phyloP scores from a whole-genome alignment of 1,140 invertebrate species.

The Pseudomyrmex flavicornis region DNA sequence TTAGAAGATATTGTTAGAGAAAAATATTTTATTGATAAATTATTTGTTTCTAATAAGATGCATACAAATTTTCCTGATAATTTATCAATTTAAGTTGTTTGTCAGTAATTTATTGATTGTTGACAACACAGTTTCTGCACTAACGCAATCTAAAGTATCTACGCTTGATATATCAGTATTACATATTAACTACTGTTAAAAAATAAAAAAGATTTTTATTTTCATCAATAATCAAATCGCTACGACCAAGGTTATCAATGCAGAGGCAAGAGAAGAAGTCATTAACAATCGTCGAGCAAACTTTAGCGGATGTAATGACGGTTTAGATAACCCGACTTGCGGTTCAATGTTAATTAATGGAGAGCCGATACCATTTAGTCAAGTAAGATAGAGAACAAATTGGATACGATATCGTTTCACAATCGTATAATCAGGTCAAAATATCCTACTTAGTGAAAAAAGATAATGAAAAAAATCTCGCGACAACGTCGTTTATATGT shows the following conservation, averaged over 20 bases:
- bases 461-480: too few relatives aligned
- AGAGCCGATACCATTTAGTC: constrained; percentile 81
- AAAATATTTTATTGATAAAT: too few relatives aligned
- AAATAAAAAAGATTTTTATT: constrained; percentile 17
- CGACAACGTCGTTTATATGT: too few relatives aligned
- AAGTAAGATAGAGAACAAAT: constrained; percentile 67
- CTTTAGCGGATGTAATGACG: constrained; percentile 81
- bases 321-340: constrained; percentile 80
- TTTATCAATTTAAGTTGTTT: constrained; percentile 12
- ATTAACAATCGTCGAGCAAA: constrained; percentile 81
- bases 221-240: constrained; percentile 41
- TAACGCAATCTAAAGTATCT: constrained; percentile 24
- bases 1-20: too few relatives aligned
- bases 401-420: too few relatives aligned
- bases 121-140: constrained; percentile 27
- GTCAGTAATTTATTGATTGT: constrained; percentile 9
- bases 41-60: too few relatives aligned
- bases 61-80: neutral
- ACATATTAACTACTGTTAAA: neutral
- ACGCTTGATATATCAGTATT: constrained; percentile 5
- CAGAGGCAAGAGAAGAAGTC: constrained; percentile 82
- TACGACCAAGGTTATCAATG: constrained; percentile 80
- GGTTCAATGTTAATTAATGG: constrained; percentile 78
- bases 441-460: too few relatives aligned
- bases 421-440: too few relatives aligned